Evolutionary conservation across 2,113 vertebrate genomes (phyloP), one percentile per base, ranked within the genome.

Genomic region (Salvelinus fontinalis): DNA sequence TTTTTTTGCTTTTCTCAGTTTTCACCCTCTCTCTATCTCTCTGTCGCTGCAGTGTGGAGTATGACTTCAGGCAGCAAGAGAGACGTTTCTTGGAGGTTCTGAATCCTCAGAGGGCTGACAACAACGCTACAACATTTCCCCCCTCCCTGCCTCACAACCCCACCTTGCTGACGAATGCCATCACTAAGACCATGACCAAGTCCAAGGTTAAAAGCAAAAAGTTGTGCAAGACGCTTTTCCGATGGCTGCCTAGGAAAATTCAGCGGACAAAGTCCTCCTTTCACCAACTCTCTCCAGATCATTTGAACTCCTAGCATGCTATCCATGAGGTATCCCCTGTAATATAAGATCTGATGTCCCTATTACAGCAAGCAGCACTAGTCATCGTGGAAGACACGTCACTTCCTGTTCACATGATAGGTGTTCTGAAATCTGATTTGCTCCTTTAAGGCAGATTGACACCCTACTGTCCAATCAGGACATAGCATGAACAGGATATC

Each of bases 1-100:
- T 34, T 22, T 9, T 31, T 51, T 29, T 66, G 3, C 12, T 22
- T 27, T 22, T 67, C 4, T 65, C 29, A 34, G 8, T 64, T 73
- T 62, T 24, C 57, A 39, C 9, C 11, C 12, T 18, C 27, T 12
- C 18, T 34, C 66, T 39, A 16, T 67, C 31, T 80, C 54, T 84
- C 49, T 87, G 29, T 90, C 80, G 81, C 84, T 89, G 27, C 88
- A 98, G 97, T 73, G 97, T 98, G 89, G 97, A 98, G 91, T 95
- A 97, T n/a, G 97, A 98, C 89, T 98, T 98, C 90, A 93, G 96
- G 81, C 95, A 97, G 88, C 96, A 97, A 87, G 97, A 98, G 88
- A 95, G 93, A 77, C 90, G 93, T 72, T 95, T 98, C 90, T 85
- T 94, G 67, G 94, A 96, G 77, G 92, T 98, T 83, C 87, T 97